Conservation (phyloP, 2,888 invertebrate species). For the Lamproptera curius region DNA sequence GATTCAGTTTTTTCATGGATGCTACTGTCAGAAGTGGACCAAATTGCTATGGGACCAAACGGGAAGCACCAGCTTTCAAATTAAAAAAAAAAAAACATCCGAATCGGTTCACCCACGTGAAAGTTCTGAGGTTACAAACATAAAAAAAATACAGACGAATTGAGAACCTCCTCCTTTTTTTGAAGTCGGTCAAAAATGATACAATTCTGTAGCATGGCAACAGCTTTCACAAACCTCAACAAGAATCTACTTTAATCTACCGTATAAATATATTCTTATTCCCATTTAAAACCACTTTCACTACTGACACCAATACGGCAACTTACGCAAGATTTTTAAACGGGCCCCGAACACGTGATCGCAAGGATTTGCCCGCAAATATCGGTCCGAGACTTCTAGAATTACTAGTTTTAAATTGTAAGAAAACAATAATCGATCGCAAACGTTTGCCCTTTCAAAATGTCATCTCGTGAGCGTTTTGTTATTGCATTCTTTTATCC, state of each 20-base stretch:
- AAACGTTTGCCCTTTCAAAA: neutral
- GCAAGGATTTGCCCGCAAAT: too few species aligned
- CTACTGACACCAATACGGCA: conserved; percentile 17
- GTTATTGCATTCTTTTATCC: neutral
- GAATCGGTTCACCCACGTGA: too few species aligned
- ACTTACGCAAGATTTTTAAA: conserved; percentile 16
- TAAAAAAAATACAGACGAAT: too few species aligned
- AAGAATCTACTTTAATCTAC: conserved; percentile 15
- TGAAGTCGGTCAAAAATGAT: neutral
- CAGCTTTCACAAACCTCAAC: conserved; percentile 10
- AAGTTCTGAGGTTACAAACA: too few species aligned
- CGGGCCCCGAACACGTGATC: neutral
- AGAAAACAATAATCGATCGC: neutral
- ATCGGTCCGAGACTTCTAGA: too few species aligned
- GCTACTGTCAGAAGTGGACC: too few species aligned
- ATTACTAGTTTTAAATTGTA: too few species aligned
- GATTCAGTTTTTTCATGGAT: too few species aligned
- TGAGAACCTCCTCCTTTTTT: too few species aligned
- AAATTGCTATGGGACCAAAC: too few species aligned
- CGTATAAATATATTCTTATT: conserved; percentile 16
- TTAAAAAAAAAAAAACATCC: too few species aligned
- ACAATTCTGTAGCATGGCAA: neutral
- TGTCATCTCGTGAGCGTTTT: neutral
- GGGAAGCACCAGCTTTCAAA: too few species aligned
- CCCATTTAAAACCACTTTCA: conserved; percentile 17